Base-by-base conservation (phyloP, 2,113 vertebrate genomes). In the Sprattus sprattus region DNA sequence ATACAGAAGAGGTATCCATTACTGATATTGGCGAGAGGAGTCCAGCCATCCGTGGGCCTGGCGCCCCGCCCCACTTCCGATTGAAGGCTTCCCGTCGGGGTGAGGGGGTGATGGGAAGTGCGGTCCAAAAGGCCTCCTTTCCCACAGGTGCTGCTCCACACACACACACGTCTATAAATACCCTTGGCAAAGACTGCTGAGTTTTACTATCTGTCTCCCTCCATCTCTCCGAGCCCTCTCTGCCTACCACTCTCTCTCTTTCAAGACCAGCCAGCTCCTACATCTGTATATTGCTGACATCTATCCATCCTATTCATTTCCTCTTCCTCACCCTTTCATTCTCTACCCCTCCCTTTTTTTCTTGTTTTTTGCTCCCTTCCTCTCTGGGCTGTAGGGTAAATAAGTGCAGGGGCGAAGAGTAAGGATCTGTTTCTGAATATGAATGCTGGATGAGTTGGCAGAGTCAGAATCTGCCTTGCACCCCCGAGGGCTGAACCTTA, bases 41-140 rank as follows among this genome's bases (percentile, higher is more conserved):
- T 71, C 64, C 64, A 71, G 64, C n/a, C 64, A 71, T 71, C 64
- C 64, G 10, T 71, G 64, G 64, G 64, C 28, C 64, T 71, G 64
- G 64, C 64, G 64, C 64, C 64, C 64, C 64, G 64, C 64, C 64
- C 10, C 25, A 71, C 64, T 71, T 71, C 64, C 64, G 64, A 71
- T 71, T 71, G 64, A 71, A 71, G 64, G 64, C 64, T 71, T 71
- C 64, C 64, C 25, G 64, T 71, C 25, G 64, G 64, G 64, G 25
- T 28, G 9, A 71, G 25, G n/a, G 60, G 64, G 25, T 32, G 22
- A 71, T 71, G 64, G 64, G 64, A 71, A 71, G 25, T 71, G 64
- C 64, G 64, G 64, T 71, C 64, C 64, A 71, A 71, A 71, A 71
- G 64, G 64, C 22, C n/a, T 28, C 64, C n/a, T 71, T 71, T 71